phyloP scores from a whole-genome alignment of 2,888 invertebrate species.

The Maniola hyperantus region DNA sequence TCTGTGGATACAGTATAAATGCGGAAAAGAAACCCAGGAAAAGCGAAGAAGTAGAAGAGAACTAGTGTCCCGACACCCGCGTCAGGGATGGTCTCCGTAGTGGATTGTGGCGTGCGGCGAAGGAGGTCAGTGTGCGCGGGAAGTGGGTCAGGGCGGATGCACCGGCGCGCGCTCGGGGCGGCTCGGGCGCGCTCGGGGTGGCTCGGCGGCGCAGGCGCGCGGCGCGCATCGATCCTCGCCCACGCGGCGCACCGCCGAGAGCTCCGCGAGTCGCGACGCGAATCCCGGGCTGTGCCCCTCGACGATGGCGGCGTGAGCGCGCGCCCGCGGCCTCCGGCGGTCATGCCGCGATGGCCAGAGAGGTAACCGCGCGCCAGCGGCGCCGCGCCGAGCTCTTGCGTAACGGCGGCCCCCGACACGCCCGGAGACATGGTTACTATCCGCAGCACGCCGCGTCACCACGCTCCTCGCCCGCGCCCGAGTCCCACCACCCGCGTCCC shows the following conservation, averaged over 20 bases:
- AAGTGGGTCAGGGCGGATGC: constrained; percentile 76
- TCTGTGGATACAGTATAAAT: too few species aligned
- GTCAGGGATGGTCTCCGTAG: not conserved
- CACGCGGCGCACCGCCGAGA: constrained; percentile 63
- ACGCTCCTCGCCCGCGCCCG: constrained; percentile 30
- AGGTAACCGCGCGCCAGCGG: constrained; percentile 79
- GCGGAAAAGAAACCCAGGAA: too few species aligned
- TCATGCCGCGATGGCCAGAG: constrained; percentile 89
- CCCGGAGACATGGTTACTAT: constrained; percentile 57
- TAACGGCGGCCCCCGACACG: constrained; percentile 61
- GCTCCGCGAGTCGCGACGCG: constrained; percentile 74
- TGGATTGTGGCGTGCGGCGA: constrained; percentile 45
- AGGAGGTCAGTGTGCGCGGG: constrained; percentile 63
- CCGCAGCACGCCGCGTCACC: constrained; percentile 28
- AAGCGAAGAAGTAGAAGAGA: too few species aligned
- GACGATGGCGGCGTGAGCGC: constrained; percentile 81
- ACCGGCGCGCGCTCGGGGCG: constrained; percentile 55
- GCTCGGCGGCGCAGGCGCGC: constrained; percentile 66
- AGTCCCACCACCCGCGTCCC: constrained; percentile 28
- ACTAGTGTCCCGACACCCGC: not conserved
- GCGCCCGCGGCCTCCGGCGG: constrained; percentile 83
- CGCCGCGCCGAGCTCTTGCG: constrained; percentile 63
- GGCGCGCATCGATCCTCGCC: constrained; percentile 61
- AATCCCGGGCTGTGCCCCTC: constrained; percentile 73
- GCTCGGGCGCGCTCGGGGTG: constrained; percentile 59